phyloP scores from a whole-genome alignment of 2,113 vertebrate species.

The Podocnemis expansa region DNA sequence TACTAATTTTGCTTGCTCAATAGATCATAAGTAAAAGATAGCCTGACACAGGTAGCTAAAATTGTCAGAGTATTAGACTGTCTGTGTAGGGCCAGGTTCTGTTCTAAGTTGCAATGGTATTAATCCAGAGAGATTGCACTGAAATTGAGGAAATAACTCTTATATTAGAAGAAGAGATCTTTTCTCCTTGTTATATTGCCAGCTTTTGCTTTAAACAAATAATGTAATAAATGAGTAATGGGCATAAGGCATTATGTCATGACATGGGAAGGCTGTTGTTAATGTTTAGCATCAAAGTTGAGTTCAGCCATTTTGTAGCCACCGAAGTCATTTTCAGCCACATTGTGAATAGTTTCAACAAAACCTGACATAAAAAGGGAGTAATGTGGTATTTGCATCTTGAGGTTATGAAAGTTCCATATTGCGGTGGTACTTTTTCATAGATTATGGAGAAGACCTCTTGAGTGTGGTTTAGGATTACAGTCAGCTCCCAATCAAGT shows the following conservation, averaged over 20 bases:
- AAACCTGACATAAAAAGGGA: not conserved
- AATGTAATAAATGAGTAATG: not conserved
- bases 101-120: not conserved
- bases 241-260: not conserved
- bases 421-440: not conserved
- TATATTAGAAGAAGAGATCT: not conserved
- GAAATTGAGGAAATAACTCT: not conserved
- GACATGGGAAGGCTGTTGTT: not conserved
- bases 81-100: not conserved
- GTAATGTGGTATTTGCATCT: not conserved
- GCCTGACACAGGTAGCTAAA: not conserved
- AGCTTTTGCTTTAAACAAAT: not conserved
- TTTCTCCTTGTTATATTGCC: not conserved
- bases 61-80: not conserved
- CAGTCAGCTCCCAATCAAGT: conserved; percentile 33
- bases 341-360: not conserved
- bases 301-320: not conserved
- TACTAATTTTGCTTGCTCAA: not conserved
- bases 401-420: not conserved
- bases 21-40: conserved; percentile 2
- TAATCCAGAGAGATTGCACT: conserved; percentile 12
- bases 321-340: not conserved
- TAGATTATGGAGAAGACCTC: not conserved
- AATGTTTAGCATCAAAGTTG: not conserved
- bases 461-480: conserved; percentile 11